A percentile compares a stretch with the other conserved stretches of the same genome.
Conservation (phyloP, 2,888 invertebrate species). For the Hyposoter didymator region DNA sequence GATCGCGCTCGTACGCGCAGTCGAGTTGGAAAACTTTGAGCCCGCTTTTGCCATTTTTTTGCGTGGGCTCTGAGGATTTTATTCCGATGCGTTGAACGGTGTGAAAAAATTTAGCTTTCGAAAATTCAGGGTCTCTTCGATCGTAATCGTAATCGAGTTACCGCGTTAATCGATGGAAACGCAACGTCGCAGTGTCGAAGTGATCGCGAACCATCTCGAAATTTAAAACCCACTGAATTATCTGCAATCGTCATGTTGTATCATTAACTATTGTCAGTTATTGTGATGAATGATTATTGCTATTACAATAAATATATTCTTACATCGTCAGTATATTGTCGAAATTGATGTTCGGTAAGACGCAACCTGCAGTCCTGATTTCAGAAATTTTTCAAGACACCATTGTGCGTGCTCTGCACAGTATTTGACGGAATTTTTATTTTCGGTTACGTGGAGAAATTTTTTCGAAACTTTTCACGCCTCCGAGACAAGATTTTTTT, state of each 20-base stretch:
- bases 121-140: too few relatives aligned
- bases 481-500: too few relatives aligned
- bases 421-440: not conserved
- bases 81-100: too few relatives aligned
- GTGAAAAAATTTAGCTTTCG: too few relatives aligned
- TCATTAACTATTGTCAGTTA: conserved; percentile 56
- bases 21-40: too few relatives aligned
- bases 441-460: not conserved
- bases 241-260: conserved; percentile 51
- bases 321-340: conserved; percentile 73
- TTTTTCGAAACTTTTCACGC: not conserved
- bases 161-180: not conserved
- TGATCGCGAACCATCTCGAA: conserved; percentile 44
- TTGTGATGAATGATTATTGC: conserved; percentile 67
- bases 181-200: conserved; percentile 11
- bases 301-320: conserved; percentile 78
- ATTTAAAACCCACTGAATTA: conserved; percentile 37
- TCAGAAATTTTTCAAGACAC: not conserved
- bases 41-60: too few relatives aligned
- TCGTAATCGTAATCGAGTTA: not conserved
- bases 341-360: not conserved
- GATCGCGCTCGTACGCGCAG: too few relatives aligned
- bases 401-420: not conserved
- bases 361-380: not conserved
- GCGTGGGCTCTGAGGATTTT: too few relatives aligned